Evolutionary conservation across 2,797 vertebrate species (phyloP).

Genomic region (Xiphorhynchus erythropygius): DNA sequence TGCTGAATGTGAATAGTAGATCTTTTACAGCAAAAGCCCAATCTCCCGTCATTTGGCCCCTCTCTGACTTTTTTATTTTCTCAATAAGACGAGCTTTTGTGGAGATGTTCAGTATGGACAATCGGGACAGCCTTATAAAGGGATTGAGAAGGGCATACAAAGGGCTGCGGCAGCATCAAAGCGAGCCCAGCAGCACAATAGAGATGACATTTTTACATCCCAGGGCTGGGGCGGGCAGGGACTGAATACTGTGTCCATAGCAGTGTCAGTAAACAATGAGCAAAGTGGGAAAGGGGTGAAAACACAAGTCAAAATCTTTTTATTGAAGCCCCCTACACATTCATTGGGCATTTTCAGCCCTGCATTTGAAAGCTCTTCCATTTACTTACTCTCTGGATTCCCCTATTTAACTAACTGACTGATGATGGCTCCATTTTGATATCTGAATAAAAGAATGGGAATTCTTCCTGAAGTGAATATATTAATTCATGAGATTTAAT

Average conservation of each 20-base stretch:
- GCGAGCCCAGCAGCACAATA: conserved; percentile 78
- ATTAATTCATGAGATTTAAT: conserved; percentile 46
- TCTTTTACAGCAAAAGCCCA: conserved; percentile 45
- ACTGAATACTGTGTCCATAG: conserved; percentile 70
- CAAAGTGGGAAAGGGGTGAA: conserved; percentile 79
- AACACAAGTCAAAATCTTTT: conserved; percentile 79
- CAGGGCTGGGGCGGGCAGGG: conserved; percentile 73
- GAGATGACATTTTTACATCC: conserved; percentile 89
- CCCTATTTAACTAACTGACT: conserved; percentile 78
- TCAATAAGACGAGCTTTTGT: conserved; percentile 49
- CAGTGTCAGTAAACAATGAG: conserved; percentile 76
- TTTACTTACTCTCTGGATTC: conserved; percentile 85
- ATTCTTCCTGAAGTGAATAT: conserved; percentile 42
- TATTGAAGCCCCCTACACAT: conserved; percentile 73
- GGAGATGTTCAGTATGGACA: conserved; percentile 65
- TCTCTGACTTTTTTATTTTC: conserved; percentile 67
- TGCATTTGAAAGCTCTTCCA: conserved; percentile 77
- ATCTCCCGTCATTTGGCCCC: conserved; percentile 56
- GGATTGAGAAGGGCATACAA: conserved; percentile 82
- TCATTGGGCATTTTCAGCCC: conserved; percentile 80
- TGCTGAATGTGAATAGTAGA: conserved; percentile 18
- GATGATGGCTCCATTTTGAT: conserved; percentile 89
- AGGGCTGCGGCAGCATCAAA: conserved; percentile 84
- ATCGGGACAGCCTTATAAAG: conserved; percentile 83
- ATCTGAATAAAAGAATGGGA: conserved; percentile 45